phyloP scores from a whole-genome alignment of 2,113 vertebrate species.

The Sinocyclocheilus grahami region DNA sequence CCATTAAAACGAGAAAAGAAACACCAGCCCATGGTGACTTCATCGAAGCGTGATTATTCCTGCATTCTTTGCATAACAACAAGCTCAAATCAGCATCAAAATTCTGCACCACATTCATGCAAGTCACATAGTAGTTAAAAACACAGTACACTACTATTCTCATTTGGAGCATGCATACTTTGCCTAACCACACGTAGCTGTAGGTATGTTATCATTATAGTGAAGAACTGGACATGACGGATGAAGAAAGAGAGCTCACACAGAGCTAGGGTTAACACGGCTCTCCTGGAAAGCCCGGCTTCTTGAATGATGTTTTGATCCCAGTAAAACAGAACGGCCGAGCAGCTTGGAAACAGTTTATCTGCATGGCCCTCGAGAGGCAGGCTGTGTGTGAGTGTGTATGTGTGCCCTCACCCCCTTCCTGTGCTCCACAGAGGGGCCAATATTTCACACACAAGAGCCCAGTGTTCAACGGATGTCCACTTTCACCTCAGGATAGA shows the following conservation, averaged over 20 bases:
- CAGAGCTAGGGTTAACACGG: neutral
- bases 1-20: neutral
- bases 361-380: slow-evolving; percentile 2
- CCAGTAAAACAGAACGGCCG: slow-evolving; percentile 17
- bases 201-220: neutral
- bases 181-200: neutral
- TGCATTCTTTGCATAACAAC: slow-evolving; percentile 25
- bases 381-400: neutral
- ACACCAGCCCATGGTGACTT: neutral
- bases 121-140: slow-evolving; percentile 7
- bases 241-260: slow-evolving; percentile 36
- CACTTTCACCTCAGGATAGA: slow-evolving; percentile 26
- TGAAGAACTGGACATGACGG: slow-evolving; percentile 4
- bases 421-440: slow-evolving; percentile 36
- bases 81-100: neutral
- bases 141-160: neutral
- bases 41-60: slow-evolving; percentile 15
- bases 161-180: slow-evolving; percentile 1
- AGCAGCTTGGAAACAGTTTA: slow-evolving; percentile 45
- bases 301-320: slow-evolving; percentile 16
- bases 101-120: neutral
- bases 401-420: slow-evolving; percentile 33
- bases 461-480: slow-evolving; percentile 43
- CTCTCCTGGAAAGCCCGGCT: slow-evolving; percentile 15
- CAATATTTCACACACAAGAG: slow-evolving; percentile 53